Evolutionary conservation across 92 coral and sea anemone species (phyloP).

Genomic region (Scolanthus callimorphus): DNA sequence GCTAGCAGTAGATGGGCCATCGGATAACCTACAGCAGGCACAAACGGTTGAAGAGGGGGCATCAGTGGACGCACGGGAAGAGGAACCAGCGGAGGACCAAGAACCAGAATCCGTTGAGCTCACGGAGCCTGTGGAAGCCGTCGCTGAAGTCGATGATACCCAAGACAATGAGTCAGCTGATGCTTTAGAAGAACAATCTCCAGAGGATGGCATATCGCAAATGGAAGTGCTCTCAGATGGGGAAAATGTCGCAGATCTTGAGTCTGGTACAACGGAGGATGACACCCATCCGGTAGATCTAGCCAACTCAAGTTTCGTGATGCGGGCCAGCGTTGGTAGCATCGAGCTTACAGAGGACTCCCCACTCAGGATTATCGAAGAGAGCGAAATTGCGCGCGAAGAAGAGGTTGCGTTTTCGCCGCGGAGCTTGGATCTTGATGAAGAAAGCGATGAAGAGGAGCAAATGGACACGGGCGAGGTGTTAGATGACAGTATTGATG

Average conservation of each 20-base stretch:
- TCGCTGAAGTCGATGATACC: constrained; percentile 30
- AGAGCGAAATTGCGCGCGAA: constrained; percentile 63
- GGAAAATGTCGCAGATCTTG: constrained; percentile 1
- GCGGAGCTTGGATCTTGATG: constrained; percentile 35
- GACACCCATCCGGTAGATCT: constrained; percentile 5
- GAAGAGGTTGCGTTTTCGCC: constrained; percentile 52
- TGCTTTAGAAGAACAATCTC: neutral
- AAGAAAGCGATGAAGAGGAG: constrained; percentile 19
- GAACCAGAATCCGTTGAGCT: neutral
- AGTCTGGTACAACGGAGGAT: neutral
- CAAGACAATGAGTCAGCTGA: constrained; percentile 4
- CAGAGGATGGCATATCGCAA: neutral
- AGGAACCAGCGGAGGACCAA: neutral
- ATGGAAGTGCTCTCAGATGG: constrained; percentile 29
- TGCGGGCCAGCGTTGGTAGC: constrained; percentile 48
- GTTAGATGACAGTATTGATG: constrained; percentile 46
- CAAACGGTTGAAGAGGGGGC: neutral
- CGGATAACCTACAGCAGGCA: neutral
- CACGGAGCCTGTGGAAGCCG: neutral
- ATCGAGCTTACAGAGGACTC: constrained; percentile 89
- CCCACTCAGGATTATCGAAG: constrained; percentile 77
- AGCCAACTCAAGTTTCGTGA: constrained; percentile 15
- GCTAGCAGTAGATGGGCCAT: neutral
- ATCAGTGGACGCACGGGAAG: neutral
- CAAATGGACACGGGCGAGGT: constrained; percentile 43